Base-by-base conservation (phyloP, 1,140 invertebrate genomes). In the Drosophila auraria region DNA sequence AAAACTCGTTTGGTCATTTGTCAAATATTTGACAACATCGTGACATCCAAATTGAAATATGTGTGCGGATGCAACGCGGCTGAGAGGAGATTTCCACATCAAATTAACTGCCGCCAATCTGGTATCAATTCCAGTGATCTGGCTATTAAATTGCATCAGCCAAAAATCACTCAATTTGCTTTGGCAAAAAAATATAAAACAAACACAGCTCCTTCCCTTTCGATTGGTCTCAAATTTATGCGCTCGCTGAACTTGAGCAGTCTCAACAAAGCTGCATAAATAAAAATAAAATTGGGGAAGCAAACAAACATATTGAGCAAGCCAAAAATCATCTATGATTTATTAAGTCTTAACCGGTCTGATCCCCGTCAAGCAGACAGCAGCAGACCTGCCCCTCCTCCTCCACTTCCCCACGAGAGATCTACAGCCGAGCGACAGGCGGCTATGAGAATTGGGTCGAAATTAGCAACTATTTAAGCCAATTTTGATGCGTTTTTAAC, bases 391-490 rank as follows among this genome's bases (percentile, higher is more conserved):
- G 5, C 14, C 7, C 38, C 60, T 45, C 38, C 23, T 58, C 36
- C 30, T 17, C 30, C 62, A 14, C n/a, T 12, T 38, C 20, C 12
- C 44, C 51, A 36, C 23, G 33, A 36, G 33, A 36, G 33, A 9
- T 12, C 63, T 45, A 7, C 33, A 36, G 2, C 9, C 63, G 57
- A 30, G 25, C 27, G 70, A 80, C 71, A 69, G 38, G 2, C 20
- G 57, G 49, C 69, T 44, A 50, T 87, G 84, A 87, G 84, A 87
- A 87, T 80, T 75, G 70, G 84, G 84, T 89, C 84, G 42, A 81
- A 89, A 87, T 87, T 89, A 87, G 84, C 84, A 80, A 89, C 58
- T 83, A 54, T 68, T 80, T 69, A 73, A 73, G 44, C 50, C 65
- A 50, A 80, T 73, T 71, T 73, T 73, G 72, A 74, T 83, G 57